phyloP scores from a whole-genome alignment of 2,888 invertebrate species.

The Diloba caeruleocephala region DNA sequence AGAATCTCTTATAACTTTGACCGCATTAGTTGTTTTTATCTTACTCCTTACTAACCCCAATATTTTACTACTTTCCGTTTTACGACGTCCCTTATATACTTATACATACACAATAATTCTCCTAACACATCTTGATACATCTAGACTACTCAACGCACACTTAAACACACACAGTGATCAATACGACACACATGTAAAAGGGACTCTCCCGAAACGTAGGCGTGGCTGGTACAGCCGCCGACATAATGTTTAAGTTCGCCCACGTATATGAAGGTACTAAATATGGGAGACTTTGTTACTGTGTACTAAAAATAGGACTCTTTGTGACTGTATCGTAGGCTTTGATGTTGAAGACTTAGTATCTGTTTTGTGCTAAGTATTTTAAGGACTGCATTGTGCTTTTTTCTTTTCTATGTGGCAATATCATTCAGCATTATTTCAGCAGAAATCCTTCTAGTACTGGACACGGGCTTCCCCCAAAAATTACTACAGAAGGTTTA shows the following conservation, averaged over 20 bases:
- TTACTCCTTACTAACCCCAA: not conserved
- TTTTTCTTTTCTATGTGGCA: constrained; percentile 1
- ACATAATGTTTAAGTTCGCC: constrained; percentile 10
- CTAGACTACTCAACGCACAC: constrained; percentile 13
- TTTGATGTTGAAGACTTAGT: constrained; percentile 10
- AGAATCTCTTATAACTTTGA: no score
- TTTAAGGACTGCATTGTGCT: constrained; percentile 2
- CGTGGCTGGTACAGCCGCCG: constrained; percentile 29
- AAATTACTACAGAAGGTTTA: no score
- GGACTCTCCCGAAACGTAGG: constrained; percentile 26
- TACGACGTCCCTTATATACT: constrained; percentile 20
- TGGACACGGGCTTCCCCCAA: no score
- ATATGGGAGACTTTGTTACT: constrained; percentile 6
- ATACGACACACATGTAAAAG: constrained; percentile 4
- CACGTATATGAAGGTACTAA: constrained; percentile 13
- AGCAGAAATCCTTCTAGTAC: no score
- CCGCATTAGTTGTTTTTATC: not conserved
- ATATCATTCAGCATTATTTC: no score
- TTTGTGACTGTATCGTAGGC: not conserved
- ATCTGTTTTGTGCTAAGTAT: constrained; percentile 4
- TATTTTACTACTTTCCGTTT: constrained; percentile 4
- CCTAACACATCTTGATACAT: not conserved
- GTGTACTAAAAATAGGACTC: constrained; percentile 5
- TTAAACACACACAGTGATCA: constrained; percentile 6
- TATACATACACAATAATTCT: not conserved